These are phyloP conservation scores for Bombus affinis DNA, from an alignment of 1,140 invertebrate species.

Conservation along the genomic window DNA sequence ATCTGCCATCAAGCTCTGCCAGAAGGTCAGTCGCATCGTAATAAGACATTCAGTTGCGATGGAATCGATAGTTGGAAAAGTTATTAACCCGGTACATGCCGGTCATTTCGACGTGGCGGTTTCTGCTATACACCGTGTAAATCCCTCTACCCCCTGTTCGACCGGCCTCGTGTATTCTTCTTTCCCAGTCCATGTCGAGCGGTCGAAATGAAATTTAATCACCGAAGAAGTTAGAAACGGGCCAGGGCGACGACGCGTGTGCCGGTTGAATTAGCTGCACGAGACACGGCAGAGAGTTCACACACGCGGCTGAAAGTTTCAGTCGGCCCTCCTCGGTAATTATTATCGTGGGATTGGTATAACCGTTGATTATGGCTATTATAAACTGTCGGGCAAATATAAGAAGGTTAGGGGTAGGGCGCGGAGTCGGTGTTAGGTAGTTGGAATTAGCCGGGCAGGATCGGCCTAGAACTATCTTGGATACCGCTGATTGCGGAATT, in stretches of 20 bases:
- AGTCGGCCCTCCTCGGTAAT: constrained; percentile 64
- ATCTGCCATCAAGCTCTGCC: no score
- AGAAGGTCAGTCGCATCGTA: neutral
- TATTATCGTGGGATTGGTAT: constrained; percentile 78
- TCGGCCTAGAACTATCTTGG: constrained; percentile 80
- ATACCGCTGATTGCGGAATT: constrained; percentile 81
- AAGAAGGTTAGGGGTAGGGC: constrained; percentile 73
- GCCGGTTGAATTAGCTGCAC: constrained; percentile 66
- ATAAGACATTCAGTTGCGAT: constrained; percentile 7
- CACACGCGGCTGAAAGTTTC: constrained; percentile 37
- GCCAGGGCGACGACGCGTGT: constrained; percentile 59
- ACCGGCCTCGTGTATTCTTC: constrained; percentile 20
- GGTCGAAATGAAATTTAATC: constrained; percentile 67
- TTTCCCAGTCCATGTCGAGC: neutral
- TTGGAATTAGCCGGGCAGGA: constrained; percentile 80
- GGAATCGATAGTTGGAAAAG: constrained; percentile 32
- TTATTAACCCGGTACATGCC: constrained; percentile 2
- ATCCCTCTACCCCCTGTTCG: neutral
- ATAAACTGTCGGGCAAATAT: constrained; percentile 79
- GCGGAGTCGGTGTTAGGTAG: constrained; percentile 62
- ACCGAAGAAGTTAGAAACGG: constrained; percentile 46
- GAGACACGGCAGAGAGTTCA: constrained; percentile 58
- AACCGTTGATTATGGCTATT: constrained; percentile 81
- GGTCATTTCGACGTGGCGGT: constrained; percentile 7
- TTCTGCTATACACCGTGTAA: neutral